These are phyloP conservation scores for Phalacrocorax carbo DNA, from an alignment of 2,113 vertebrate genomes.

Conservation along the genomic window DNA sequence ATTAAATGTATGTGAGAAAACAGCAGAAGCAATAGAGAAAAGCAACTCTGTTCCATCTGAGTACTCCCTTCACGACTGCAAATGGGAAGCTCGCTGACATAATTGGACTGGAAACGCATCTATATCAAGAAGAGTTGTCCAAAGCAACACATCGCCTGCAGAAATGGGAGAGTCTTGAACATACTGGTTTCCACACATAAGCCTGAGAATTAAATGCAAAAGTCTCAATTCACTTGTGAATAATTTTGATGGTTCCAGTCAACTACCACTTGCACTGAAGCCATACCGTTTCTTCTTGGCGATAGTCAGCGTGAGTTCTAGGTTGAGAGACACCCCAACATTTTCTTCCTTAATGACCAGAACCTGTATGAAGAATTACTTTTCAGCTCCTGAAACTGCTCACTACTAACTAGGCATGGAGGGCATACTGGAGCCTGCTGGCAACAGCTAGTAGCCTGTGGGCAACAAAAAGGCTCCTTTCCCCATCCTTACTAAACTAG, in stretches of 20 bases:
- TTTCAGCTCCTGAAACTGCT: not conserved
- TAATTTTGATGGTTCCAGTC: not conserved
- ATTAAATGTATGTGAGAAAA: not conserved
- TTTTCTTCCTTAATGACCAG: not conserved
- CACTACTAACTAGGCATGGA: not conserved
- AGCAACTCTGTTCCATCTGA: not conserved
- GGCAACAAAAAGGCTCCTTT: not conserved
- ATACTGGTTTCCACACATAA: not conserved
- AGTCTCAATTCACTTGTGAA: not conserved
- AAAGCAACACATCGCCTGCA: not conserved
- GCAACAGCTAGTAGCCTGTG: not conserved
- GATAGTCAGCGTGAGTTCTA: not conserved
- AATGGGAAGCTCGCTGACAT: not conserved
- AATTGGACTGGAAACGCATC: not conserved
- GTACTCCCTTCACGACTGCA: rapidly evolving
- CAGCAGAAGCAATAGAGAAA: not conserved
- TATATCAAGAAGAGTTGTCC: not conserved
- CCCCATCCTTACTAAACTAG: not conserved
- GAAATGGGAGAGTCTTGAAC: not conserved
- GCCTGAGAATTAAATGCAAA: not conserved
- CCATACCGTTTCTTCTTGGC: rapidly evolving
- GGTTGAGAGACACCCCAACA: not conserved
- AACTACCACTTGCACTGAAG: not conserved
- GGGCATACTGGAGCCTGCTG: not conserved
- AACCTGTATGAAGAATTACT: not conserved